Evolutionary conservation across 1,140 invertebrate genomes (phyloP), one percentile per base, ranked within the genome.

Genomic region (Octopus bimaculoides): DNA sequence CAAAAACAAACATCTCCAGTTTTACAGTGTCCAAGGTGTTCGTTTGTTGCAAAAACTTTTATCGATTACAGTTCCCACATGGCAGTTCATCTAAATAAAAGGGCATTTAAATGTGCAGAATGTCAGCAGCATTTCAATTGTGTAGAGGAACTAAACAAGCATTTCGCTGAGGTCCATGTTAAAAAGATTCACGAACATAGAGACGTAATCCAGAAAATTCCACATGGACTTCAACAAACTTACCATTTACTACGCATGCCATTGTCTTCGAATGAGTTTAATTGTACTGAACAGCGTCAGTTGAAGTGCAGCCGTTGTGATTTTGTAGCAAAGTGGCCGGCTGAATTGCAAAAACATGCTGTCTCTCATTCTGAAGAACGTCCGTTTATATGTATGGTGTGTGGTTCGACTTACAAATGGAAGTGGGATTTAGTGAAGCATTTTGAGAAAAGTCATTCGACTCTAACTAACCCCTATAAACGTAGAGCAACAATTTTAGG

Each of bases 341-440:
- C 89, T 56, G 89, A 90, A 77, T 83, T 90, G 9, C 88, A 90
- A 79, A 90, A 90, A 73, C 89, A 90, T 84, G 88, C 88, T 26
- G 87, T 88, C 5, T 88, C 86, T 9, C 89, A 89, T 80, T 90
- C 88, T 9, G 88, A 88, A 77, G 85, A 87, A 52, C 80, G 89
- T 26, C 89, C 89, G 6, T 89, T 89, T 83, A 83, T 88, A 4
- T 91, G 90, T 77, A 87, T 90, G 81, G 87, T 90, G 5, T 91
- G 90, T 83, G 89, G 88, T 14, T 86, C 88, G 9, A 89, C 88
- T 20, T 90, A 89, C 82, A 89, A 90, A 79, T 89, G 89, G 88
- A 87, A 89, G 81, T 90, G 88, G 89, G 88, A 90, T 80, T 82
- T 91, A 56, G 88, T 88, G 14, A 90, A 90, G 79, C 90, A 91